Base-by-base conservation (phyloP, 2,888 invertebrate genomes). In the Polydrusus tereticollis region DNA sequence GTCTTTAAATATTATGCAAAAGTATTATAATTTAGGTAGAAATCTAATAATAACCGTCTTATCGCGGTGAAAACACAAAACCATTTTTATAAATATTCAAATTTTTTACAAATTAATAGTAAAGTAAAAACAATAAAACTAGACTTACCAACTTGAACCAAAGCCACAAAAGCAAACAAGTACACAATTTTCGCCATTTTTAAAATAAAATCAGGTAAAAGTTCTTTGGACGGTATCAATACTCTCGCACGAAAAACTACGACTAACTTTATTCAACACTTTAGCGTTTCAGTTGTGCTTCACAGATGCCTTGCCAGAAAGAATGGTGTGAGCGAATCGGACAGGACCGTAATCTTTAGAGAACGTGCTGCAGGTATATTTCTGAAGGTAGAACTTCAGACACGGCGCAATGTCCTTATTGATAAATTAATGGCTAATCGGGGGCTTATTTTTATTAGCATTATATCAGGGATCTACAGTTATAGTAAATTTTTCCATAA, bases 111-210 rank as follows among this genome's bases (percentile, higher is more conserved):
- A 36, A n/a, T 2, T 0, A 36, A 36, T n/a, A 36, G 1, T 10
- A 5, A 5, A n/a, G n/a, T n/a, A n/a, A 33, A 33, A n/a, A 2
- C 36, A 36, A 41, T 4, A 47, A 47, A 47, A 12, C 18, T 43
- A 58, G 18, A 68, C 68, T 68, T 68, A 68, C 68, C 68, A 6
- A 50, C 50, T 60, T 68, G 68, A n/a, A 52, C 38, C 10, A 68
- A 38, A 16, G 68, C 60, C 8, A 59, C 52, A 0, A 68, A 23
- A 38, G 68, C 68, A 14, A 68, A 60, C 38, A 68, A 41, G 29
- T 16, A 68, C 50, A 68, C 58, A 21, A 68, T 60, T 68, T 68
- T 68, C 2, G 60, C 50, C 68, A 68, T 68, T 26, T 58, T 62
- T 7, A 29, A 55, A 55, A 55, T n/a, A n/a, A n/a, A n/a, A n/a